phyloP scores from a whole-genome alignment of 2,113 vertebrate genomes.

The Amblyopsis rosae region DNA sequence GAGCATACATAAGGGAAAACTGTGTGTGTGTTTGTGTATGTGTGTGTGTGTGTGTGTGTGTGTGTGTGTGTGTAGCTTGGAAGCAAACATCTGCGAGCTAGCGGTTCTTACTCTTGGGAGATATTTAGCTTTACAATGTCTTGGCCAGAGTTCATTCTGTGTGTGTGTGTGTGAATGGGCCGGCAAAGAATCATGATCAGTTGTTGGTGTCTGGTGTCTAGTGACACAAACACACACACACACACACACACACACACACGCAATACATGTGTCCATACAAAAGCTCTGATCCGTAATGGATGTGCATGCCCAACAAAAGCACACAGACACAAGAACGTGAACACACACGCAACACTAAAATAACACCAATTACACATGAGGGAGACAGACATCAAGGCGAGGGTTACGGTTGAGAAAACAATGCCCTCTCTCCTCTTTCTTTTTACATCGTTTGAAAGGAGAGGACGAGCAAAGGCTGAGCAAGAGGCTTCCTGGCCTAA shows the following conservation, averaged over 20 bases:
- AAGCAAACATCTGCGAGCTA: slow-evolving; percentile 10
- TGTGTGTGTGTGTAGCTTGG: slow-evolving; percentile 4
- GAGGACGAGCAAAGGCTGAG: too few relatives aligned
- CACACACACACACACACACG: slow-evolving; percentile 1
- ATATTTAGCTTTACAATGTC: slow-evolving; percentile 18
- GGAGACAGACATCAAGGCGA: too few relatives aligned
- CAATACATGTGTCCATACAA: not conserved
- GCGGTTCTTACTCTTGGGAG: slow-evolving; percentile 6
- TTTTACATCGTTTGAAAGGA: too few relatives aligned
- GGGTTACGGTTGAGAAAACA: too few relatives aligned
- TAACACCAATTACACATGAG: too few relatives aligned
- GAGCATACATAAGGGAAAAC: not conserved
- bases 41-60: slow-evolving; percentile 4
- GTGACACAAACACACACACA: not conserved
- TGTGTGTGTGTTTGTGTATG: slow-evolving; percentile 5
- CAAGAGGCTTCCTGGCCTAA: too few relatives aligned
- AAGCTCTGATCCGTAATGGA: not conserved
- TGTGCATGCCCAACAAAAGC: not conserved
- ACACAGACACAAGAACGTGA: too few relatives aligned
- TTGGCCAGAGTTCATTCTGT: not conserved
- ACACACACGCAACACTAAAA: too few relatives aligned
- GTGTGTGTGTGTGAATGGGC: slow-evolving; percentile 10
- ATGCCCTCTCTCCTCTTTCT: too few relatives aligned
- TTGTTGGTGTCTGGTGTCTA: slow-evolving; percentile 1
- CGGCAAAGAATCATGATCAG: slow-evolving; percentile 21